Percentiles rank a stretch among this genome's conserved stretches.
phyloP scores from a whole-genome alignment of 2,797 vertebrate genomes.

The Crotalus adamanteus region DNA sequence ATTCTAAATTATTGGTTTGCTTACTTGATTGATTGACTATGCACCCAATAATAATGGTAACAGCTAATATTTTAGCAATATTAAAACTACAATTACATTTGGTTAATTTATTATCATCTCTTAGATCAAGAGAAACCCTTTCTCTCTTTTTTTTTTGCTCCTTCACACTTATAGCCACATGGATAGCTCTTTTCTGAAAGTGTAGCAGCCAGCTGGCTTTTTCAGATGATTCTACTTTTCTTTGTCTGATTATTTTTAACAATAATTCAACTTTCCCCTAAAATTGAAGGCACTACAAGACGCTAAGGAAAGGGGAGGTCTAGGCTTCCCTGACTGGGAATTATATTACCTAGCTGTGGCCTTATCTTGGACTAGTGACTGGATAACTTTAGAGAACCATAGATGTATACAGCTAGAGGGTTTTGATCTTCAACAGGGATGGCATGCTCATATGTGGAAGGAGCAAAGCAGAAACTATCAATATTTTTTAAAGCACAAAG shows the following conservation, averaged over 20 bases:
- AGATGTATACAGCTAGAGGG: too few species aligned
- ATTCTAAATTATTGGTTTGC: neutral
- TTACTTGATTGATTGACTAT: neutral
- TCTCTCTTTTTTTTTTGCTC: neutral
- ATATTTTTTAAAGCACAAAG: too few species aligned
- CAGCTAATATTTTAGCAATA: neutral
- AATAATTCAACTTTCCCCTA: neutral
- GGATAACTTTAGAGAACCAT: too few species aligned
- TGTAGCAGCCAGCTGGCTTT: neutral
- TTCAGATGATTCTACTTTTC: neutral
- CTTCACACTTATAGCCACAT: neutral
- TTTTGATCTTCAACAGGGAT: too few species aligned
- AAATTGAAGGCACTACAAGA: too few species aligned
- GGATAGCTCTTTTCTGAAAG: neutral
- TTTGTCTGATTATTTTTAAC: neutral
- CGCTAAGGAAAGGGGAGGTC: too few species aligned
- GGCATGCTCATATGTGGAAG: too few species aligned
- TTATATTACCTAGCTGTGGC: too few species aligned
- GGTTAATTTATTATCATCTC: neutral
- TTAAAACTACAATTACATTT: neutral
- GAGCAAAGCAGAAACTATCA: too few species aligned
- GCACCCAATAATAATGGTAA: neutral
- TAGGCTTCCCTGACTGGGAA: too few species aligned
- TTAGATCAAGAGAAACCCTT: neutral
- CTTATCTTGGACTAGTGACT: too few species aligned